Evolutionary conservation across 2,113 vertebrate genomes (phyloP).

Genomic region (Prinia subflava): DNA sequence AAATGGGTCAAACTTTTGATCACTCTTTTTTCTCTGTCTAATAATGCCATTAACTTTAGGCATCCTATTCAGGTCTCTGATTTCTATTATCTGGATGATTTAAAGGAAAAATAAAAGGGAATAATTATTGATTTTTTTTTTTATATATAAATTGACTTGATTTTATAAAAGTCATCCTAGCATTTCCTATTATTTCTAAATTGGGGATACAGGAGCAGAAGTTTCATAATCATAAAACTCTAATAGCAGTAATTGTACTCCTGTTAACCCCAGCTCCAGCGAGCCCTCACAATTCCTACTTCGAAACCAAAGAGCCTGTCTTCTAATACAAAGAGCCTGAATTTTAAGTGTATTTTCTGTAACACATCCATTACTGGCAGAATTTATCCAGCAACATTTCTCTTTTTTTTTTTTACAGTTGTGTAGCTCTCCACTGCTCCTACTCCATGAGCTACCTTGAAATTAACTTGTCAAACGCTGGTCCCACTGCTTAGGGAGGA

Average conservation of each 20-base stretch:
- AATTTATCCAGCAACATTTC: constrained; percentile 16
- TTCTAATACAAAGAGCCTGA: constrained; percentile 1
- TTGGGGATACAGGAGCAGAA: neutral
- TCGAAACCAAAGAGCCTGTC: neutral
- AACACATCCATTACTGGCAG: constrained; percentile 19
- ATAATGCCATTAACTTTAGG: neutral
- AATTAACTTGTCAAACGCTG: constrained; percentile 33
- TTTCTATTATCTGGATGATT: neutral
- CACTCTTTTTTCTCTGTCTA: neutral
- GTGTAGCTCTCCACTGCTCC: neutral
- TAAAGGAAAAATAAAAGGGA: constrained; percentile 24
- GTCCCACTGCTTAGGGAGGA: neutral
- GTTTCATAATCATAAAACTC: neutral
- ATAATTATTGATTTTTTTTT: constrained; percentile 12
- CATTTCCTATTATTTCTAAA: constrained; percentile 9
- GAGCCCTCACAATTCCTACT: neutral
- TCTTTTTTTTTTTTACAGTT: neutral
- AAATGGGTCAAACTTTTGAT: constrained; percentile 8
- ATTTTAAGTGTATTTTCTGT: constrained; percentile 42
- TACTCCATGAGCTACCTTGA: constrained; percentile 44
- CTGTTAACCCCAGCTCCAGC: neutral
- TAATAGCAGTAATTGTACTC: neutral
- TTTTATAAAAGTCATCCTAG: neutral
- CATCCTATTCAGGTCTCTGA: neutral
- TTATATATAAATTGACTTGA: neutral